Base-by-base conservation (phyloP, 2,888 invertebrate genomes). In the Trachelus tabidus region DNA sequence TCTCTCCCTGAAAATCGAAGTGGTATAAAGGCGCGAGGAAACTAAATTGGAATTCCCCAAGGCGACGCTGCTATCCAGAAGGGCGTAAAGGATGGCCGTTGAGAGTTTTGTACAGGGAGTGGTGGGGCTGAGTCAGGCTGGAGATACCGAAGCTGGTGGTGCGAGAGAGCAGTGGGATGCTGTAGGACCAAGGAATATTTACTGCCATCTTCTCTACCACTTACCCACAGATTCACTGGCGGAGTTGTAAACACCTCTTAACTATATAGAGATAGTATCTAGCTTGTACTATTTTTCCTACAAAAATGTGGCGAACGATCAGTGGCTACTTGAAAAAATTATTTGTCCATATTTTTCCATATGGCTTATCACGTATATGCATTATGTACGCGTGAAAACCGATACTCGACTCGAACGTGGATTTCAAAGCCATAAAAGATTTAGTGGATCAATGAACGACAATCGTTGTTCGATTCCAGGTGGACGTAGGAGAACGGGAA, bases 211-310 rank as follows among this genome's bases (percentile, higher is more conserved):
- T 90, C 90, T 90, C 90, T 89, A 87, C 89, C 90, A 90, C 89
- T 91, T 90, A 89, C 89, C 90, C 90, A 88, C 90, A 90, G 90
- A 91, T 91, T 91, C 91, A 91, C 90, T 89, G 89, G 87, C 85
- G 88, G 88, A 90, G 88, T 90, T 91, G 91, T 91, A 91, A 91
- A 91, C 91, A 91, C 91, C 91, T 91, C 91, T 90, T 91, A 91
- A 91, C 90, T 88, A 85, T 89, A 90, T 88, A 86, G 87, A 89
- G 91, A 91, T 91, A 90, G 83, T 86, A 91, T 91, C 91, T 89
- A 1, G 82, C 23, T 56, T 56, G 6, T 9, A 9, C 56, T 23
- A 83, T 86, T 85, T 56, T 2, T 23, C 23, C 56, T 56, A 56
- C 23, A 9, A 2, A 56, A 56, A 23, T 56, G 2, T 23, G 23